Evolutionary conservation across 2,113 vertebrate genomes (phyloP).

Genomic region (Epinephelus cyanopodus): DNA sequence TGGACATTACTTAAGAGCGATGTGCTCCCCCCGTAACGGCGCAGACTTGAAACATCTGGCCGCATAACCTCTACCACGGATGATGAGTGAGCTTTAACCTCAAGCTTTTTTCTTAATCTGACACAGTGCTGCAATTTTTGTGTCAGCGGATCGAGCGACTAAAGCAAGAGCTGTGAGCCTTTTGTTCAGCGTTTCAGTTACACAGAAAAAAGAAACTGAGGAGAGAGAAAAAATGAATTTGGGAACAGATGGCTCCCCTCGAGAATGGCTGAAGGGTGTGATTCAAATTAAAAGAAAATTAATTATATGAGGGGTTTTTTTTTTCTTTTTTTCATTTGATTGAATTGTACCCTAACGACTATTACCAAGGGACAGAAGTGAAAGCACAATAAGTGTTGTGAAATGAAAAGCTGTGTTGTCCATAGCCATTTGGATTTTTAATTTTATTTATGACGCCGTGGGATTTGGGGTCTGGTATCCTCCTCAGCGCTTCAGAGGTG

Average conservation of each 20-base stretch:
- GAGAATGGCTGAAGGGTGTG: slow-evolving; percentile 56
- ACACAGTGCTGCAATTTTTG: slow-evolving; percentile 17
- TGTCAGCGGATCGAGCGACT: slow-evolving; percentile 22
- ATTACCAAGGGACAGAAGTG: slow-evolving; percentile 26
- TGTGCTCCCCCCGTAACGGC: neutral
- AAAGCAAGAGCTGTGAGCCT: neutral
- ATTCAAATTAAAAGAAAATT: slow-evolving; percentile 60
- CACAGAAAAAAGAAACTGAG: slow-evolving; percentile 2
- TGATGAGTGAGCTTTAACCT: slow-evolving; percentile 39
- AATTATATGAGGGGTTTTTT: slow-evolving; percentile 40
- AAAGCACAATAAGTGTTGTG: slow-evolving; percentile 16
- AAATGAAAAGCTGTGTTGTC: slow-evolving; percentile 20
- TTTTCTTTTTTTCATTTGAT: slow-evolving; percentile 4
- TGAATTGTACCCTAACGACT: slow-evolving; percentile 16
- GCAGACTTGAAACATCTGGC: slow-evolving; percentile 54
- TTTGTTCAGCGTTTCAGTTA: slow-evolving; percentile 33
- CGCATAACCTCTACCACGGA: slow-evolving; percentile 26
- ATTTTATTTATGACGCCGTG: neutral
- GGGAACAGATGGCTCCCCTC: slow-evolving; percentile 67
- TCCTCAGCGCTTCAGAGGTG: neutral
- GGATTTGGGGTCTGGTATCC: neutral
- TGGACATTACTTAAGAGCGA: slow-evolving; percentile 31
- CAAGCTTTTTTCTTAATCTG: slow-evolving; percentile 3
- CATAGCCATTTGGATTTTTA: neutral
- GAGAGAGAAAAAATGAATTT: slow-evolving; percentile 1